Evolutionary conservation across 1,140 invertebrate genomes (phyloP), one percentile per base, ranked within the genome.

Genomic region (Atta cephalotes): DNA sequence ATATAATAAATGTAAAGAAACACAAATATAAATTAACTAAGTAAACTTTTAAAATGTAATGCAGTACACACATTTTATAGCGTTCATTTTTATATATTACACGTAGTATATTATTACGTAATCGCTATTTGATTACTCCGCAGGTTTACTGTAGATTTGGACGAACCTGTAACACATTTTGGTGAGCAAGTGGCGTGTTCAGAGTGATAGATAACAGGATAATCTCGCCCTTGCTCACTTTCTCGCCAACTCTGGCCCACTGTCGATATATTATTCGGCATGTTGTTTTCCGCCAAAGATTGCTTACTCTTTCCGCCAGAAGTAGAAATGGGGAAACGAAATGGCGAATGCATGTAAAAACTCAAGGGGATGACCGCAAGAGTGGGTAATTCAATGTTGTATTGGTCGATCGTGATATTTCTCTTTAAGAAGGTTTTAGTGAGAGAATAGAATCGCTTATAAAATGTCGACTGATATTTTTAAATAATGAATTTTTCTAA

Each of bases 251-350:
- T 88, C 65, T 65, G 77, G 81, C 71, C 77, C 86, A 39, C 60
- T 66, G 25, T 77, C 87, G 65, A 88, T 91, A 92, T 92, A 92
- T 92, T 92, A 92, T 90, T 92, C 91, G 80, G 39, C 51, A 84
- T 71, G 88, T 74, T 91, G 90, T 89, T 91, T 91, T 91, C 88
- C 88, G 58, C 76, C 90, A 87, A 89, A 92, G 90, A 92, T 92
- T 86, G 88, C 90, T 89, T 87, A 88, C 77, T 76, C 86, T 82
- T 87, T 85, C 16, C 58, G 7, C n/a, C 49, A 60, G 35, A 78
- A 63, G 5, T 70, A 63, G 56, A 68, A 81, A 88, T 77, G 79
- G 35, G 78, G 63, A 35, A 60, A 35, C 25, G 63, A 86, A 21
- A 65, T n/a, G 66, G 65, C 51, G 82, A 79, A 53, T 18, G 60